Evolutionary conservation across 2,797 vertebrate genomes (phyloP), one percentile per base, ranked within the genome.

Genomic region (Argentina silus): DNA sequence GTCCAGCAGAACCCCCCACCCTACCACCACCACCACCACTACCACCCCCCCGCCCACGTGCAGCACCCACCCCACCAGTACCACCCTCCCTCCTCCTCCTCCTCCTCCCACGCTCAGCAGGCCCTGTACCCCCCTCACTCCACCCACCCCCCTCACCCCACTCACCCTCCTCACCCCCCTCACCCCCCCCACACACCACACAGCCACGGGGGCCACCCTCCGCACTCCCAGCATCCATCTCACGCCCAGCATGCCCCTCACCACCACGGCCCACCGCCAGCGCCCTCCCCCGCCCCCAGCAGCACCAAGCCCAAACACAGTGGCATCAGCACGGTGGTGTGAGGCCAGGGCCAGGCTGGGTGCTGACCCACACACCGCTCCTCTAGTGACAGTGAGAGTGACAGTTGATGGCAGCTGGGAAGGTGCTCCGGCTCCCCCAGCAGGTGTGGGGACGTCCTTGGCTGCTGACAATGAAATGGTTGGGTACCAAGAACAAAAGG

Each of bases 241-340:
- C 94, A 95, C 83, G 91, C 93, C 23, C 84, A 90, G 63, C 96
- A 67, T 86, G 78, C 75, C 3, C 82, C 63, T 6, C 93, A 94
- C 75, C 94, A 93, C 82, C 94, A 94, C 0, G 88, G 89, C 51
- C 92, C 92, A 1, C 90, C 89, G 0, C 79, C 88, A 0, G 48
- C 50, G 94, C 87, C 95, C 95, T 0, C 53, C 73, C 36, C 45
- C 80, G 85, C 70, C 0, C 86, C 93, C 47, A 75, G 94, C 89
- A 93, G 95, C 94, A 87, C 94, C 80, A 99, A 99, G 91, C 91
- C 95, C 90, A 98, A 98, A 85, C 96, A 97, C 93, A 98, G 96
- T 0, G 97, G 96, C 88, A 98, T 99, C 92, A 99, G 97, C 90
- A 98, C 97, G 36, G 93, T 98, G 85, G 97, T 99, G 89, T 99